These are phyloP conservation scores for Bicyclus anynana DNA, from an alignment of 1,140 invertebrate genomes.

Conservation along the genomic window DNA sequence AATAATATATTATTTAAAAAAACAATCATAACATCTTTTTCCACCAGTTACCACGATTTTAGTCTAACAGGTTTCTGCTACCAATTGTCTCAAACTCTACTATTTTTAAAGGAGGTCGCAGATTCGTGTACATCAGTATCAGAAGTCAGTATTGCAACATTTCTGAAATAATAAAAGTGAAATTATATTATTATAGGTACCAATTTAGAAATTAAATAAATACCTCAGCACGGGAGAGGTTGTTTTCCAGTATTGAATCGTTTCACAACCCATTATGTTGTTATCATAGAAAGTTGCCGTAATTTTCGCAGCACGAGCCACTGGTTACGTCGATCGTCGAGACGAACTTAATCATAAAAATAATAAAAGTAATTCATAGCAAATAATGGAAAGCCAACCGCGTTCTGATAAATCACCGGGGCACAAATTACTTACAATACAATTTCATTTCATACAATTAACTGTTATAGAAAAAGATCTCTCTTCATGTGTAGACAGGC, in stretches of 20 bases:
- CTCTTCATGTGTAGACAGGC: too few relatives aligned
- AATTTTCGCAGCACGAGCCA: conserved; percentile 25
- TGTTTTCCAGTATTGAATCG: conserved; percentile 9
- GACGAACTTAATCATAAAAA: conserved; percentile 23
- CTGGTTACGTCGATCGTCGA: conserved; percentile 8
- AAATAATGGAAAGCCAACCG: conserved; percentile 24
- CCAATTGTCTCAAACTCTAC: too few relatives aligned
- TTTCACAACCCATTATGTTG: conserved; percentile 14
- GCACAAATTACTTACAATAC: background rate
- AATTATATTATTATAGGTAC: too few relatives aligned
- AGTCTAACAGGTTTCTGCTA: too few relatives aligned
- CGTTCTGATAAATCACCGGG: conserved; percentile 2
- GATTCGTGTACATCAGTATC: too few relatives aligned
- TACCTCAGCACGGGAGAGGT: background rate
- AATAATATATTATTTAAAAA: too few relatives aligned
- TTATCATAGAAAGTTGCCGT: conserved; percentile 16
- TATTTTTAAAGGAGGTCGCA: too few relatives aligned
- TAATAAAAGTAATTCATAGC: conserved; percentile 40
- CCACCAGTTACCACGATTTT: too few relatives aligned
- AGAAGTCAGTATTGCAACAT: too few relatives aligned
- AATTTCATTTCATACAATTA: background rate
- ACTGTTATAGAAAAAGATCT: background rate
- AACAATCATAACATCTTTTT: too few relatives aligned
- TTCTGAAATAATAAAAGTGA: too few relatives aligned
- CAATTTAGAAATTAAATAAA: background rate